phyloP scores from a whole-genome alignment of 2,113 vertebrate species.

The Sphaerodactylus townsendi region DNA sequence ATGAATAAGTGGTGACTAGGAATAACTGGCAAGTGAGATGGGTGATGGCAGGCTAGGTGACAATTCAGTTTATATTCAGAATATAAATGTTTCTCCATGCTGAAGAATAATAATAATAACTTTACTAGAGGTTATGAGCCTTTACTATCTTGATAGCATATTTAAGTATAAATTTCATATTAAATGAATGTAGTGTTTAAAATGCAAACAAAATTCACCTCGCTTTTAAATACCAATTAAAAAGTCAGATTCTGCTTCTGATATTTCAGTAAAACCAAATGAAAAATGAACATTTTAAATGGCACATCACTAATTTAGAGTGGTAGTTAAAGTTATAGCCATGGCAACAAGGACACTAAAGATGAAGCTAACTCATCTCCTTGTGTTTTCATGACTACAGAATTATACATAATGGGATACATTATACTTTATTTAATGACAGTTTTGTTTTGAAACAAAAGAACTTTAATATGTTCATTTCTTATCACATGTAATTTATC shows the following conservation, averaged over 20 bases:
- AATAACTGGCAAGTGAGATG: neutral
- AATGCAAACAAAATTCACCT: constrained; percentile 4
- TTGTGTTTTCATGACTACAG: constrained; percentile 28
- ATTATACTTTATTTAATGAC: constrained; percentile 35
- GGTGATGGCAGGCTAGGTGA: neutral
- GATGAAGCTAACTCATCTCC: neutral
- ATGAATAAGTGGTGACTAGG: neutral
- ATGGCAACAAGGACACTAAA: constrained; percentile 37
- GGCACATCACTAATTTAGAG: constrained; percentile 18
- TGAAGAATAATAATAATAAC: neutral
- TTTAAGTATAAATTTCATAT: constrained; percentile 39
- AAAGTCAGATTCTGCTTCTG: constrained; percentile 24
- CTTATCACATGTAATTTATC: neutral
- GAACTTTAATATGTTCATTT: neutral
- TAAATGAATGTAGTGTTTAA: constrained; percentile 9
- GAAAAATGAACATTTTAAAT: constrained; percentile 26
- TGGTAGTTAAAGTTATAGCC: constrained; percentile 35
- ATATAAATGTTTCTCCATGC: neutral
- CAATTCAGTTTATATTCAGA: neutral
- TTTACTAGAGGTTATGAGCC: neutral
- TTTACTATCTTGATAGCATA: constrained; percentile 11
- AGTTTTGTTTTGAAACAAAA: neutral
- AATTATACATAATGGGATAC: constrained; percentile 19
- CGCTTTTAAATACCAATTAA: constrained; percentile 19
- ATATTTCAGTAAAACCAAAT: constrained; percentile 34